Conservation (phyloP, 1,140 invertebrate genomes). For the Trissolcus basalis region DNA sequence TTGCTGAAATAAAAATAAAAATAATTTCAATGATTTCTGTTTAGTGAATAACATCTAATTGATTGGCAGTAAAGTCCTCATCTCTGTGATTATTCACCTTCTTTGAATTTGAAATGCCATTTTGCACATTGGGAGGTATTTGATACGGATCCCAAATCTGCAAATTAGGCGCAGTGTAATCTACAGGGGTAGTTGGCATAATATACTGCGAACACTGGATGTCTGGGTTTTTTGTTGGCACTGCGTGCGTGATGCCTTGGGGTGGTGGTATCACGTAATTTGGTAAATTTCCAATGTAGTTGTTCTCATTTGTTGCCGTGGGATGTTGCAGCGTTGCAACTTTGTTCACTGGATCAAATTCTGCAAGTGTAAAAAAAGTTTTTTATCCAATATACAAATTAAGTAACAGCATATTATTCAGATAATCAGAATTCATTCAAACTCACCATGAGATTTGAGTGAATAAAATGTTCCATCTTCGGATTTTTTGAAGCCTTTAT, state of each 20-base stretch:
- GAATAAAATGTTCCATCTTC: conserved; percentile 67
- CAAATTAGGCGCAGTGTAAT: conserved; percentile 67
- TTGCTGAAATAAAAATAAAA: conserved; percentile 63
- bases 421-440: conserved; percentile 1
- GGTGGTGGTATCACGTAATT: conserved; percentile 68
- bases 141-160: conserved; percentile 70
- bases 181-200: conserved; percentile 65
- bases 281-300: conserved; percentile 68
- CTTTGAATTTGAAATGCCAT: conserved; percentile 66
- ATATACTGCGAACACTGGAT: conserved; percentile 71
- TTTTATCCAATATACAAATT: too few relatives aligned
- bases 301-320: conserved; percentile 66
- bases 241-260: conserved; percentile 64
- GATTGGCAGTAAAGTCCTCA: not conserved
- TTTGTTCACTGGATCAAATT: conserved; percentile 65
- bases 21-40: not conserved
- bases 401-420: too few relatives aligned
- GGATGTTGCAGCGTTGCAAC: conserved; percentile 63
- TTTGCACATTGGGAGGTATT: conserved; percentile 63
- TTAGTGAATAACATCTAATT: not conserved
- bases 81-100: conserved; percentile 57
- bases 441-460: conserved; percentile 67
- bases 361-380: conserved; percentile 53
- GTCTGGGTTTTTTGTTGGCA: conserved; percentile 67
- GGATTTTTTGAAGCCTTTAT: conserved; percentile 68